Base-by-base conservation (phyloP, 2,888 invertebrate genomes). In the Lithophane ornitopus region DNA sequence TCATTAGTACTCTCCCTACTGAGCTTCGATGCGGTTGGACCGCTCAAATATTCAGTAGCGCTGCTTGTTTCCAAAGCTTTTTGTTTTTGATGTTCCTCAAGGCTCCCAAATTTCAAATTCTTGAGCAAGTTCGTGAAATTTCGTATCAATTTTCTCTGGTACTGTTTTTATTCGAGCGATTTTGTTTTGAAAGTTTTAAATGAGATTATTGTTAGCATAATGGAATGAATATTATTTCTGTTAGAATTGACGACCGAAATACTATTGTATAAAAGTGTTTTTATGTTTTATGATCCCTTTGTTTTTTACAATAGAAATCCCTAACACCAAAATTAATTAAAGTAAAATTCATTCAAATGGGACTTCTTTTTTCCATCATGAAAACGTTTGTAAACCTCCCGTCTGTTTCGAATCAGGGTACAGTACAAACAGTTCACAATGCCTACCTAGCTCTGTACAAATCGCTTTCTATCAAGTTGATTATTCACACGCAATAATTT, bases 31-130 rank as follows among this genome's bases (percentile, higher is more conserved):
- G 92, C 89, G 91, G 93, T 91, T 85, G 88, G 78, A 82, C 85
- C 87, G 86, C 91, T 95, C 90, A 94, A 95, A 94, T 94, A 95
- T 95, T 95, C 94, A 95, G 90, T 90, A 89, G 89, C 88, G 88
- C 86, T 89, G 90, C 90, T 90, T 91, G 91, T 90, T 91, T 89
- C 87, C 88, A 79, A 86, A 76, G 79, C 79, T 89, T 91, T 91
- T 90, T 89, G 91, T 92, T 91, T 90, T 90, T 91, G 91, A 90
- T 92, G 89, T 88, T 85, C 80, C 85, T 83, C 80, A 80, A 82
- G 78, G 72, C 75, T 66, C 56, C 75, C n/a, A 81, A 82, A 87
- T 85, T 85, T 85, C 75, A 84, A 88, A 87, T 88, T 87, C 85
- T 83, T 87, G 6, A 54, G 58, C 41, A 61, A 79, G 86, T 82